Conservation (phyloP, 2,113 vertebrate species). For the Apistogramma diplotaenia region DNA sequence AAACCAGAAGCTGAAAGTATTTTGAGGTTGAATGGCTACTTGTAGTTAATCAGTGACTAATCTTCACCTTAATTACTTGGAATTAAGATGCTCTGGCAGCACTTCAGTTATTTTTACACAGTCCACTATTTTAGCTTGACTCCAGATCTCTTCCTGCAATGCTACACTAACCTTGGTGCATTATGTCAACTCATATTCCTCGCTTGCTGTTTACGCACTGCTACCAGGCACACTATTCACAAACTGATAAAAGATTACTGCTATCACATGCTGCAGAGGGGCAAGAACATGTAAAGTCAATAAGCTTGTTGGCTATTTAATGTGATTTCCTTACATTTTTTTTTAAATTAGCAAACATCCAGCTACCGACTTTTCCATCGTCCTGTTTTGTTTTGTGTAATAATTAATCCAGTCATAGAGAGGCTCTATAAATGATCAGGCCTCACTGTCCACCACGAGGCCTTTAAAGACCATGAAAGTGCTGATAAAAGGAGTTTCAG, state of each 20-base stretch:
- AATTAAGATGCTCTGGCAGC: neutral
- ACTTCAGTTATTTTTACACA: neutral
- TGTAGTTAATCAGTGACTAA: slow-evolving; percentile 7
- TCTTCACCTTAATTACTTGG: slow-evolving; percentile 11
- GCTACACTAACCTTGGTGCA: neutral
- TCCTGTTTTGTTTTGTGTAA: neutral
- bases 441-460: neutral
- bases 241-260: neutral
- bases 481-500: neutral
- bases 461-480: neutral
- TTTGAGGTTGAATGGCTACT: neutral
- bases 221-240: neutral
- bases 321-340: neutral
- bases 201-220: neutral
- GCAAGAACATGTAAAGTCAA: neutral
- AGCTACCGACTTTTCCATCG: neutral
- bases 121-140: neutral
- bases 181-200: neutral
- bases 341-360: neutral
- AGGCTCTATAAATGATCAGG: neutral
- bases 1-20: neutral
- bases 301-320: neutral
- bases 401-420: neutral
- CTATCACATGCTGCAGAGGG: neutral
- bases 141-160: neutral